Conservation (phyloP, 1,140 invertebrate species). For the Parasteatoda tepidariorum region DNA sequence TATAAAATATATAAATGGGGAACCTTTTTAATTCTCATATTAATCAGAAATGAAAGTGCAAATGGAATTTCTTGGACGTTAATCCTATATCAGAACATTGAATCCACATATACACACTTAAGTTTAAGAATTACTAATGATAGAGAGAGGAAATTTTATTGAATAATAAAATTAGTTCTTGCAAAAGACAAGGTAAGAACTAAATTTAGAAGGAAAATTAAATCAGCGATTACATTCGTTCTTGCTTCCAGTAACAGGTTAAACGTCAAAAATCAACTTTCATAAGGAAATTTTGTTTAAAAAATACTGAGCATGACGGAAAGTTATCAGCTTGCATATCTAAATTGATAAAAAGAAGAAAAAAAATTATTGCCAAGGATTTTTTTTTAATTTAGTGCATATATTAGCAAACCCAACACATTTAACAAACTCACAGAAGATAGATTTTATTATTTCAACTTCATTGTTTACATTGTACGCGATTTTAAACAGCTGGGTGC, state of each 20-base stretch:
- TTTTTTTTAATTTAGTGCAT: neutral
- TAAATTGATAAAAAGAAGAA: neutral
- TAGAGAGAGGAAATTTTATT: too few relatives aligned
- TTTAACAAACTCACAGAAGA: neutral
- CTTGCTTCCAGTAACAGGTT: neutral
- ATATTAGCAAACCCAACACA: neutral
- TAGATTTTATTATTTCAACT: neutral
- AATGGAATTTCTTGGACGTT: too few relatives aligned
- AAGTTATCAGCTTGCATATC: neutral
- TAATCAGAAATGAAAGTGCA: too few relatives aligned
- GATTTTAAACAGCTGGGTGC: neutral
- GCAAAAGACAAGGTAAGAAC: too few relatives aligned
- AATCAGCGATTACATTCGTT: neutral
- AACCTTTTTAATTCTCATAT: too few relatives aligned
- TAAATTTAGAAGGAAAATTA: neutral
- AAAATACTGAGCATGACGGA: neutral
- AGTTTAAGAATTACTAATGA: too few relatives aligned
- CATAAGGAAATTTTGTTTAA: neutral
- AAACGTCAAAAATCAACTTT: neutral
- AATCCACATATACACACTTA: too few relatives aligned
- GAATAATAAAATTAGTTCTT: too few relatives aligned
- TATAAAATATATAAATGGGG: too few relatives aligned
- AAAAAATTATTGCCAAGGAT: neutral
- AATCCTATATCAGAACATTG: too few relatives aligned
- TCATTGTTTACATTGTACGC: neutral